Percentiles rank a stretch among this genome's conserved stretches.
phyloP scores from a whole-genome alignment of 2,888 invertebrate species.

The Bombylius discolor region DNA sequence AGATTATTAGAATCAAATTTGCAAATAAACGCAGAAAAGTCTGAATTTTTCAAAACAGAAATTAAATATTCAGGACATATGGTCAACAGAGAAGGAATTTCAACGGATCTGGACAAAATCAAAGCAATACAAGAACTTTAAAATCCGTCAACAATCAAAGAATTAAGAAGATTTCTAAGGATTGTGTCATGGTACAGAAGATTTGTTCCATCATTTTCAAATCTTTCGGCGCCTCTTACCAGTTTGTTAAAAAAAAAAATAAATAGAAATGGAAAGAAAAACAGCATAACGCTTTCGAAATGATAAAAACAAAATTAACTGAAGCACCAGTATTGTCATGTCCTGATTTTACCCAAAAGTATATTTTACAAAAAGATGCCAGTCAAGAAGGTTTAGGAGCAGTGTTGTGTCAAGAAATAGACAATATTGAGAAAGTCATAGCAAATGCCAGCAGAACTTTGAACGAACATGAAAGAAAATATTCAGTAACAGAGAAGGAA shows the following conservation, averaged over 20 bases:
- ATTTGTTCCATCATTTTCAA: constrained; percentile 2
- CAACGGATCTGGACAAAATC: constrained; percentile 1
- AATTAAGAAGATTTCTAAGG: too few relatives aligned
- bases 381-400: too few relatives aligned
- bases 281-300: background rate
- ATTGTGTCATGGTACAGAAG: background rate
- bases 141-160: background rate
- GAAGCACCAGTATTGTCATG: background rate
- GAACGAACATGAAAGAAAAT: background rate
- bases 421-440: constrained; percentile 11
- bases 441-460: constrained; percentile 5
- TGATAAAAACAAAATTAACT: background rate
- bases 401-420: background rate
- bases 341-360: constrained; percentile 1
- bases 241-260: background rate
- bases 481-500: background rate
- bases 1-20: background rate
- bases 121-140: background rate
- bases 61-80: constrained; percentile 5
- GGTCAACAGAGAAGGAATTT: background rate
- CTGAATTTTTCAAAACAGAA: background rate
- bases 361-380: background rate
- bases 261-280: background rate
- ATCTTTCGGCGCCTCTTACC: background rate
- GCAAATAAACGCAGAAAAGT: background rate